phyloP scores from a whole-genome alignment of 2,113 vertebrate species.

The Pollachius pollachius region DNA sequence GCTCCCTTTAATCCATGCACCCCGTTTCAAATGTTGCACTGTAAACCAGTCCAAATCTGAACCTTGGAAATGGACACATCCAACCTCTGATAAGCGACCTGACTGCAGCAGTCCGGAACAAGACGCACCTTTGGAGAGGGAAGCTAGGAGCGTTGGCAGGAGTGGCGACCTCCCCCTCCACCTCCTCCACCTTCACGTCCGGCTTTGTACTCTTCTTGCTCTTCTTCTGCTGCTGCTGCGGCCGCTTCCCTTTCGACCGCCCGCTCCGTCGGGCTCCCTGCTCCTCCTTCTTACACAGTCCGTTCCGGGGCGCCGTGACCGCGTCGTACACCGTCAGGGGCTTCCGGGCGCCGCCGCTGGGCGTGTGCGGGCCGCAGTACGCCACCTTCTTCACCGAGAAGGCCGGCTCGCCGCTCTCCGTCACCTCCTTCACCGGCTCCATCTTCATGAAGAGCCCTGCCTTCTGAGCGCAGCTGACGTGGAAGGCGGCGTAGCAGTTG shows the following conservation, averaged over 20 bases:
- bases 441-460: slow-evolving; percentile 96
- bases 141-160: slow-evolving; percentile 83
- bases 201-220: slow-evolving; percentile 83
- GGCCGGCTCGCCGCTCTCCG: slow-evolving; percentile 70
- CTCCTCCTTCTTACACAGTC: slow-evolving; percentile 80
- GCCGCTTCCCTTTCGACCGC: slow-evolving; percentile 80
- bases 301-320: slow-evolving; percentile 79
- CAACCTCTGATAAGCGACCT: no score
- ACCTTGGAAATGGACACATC: no score
- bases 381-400: slow-evolving; percentile 96
- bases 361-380: slow-evolving; percentile 92
- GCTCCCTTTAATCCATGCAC: no score
- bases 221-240: slow-evolving; percentile 75
- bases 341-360: slow-evolving; percentile 83
- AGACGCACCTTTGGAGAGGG: slow-evolving; percentile 86
- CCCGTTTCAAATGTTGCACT: no score
- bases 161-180: slow-evolving; percentile 70
- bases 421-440: slow-evolving; percentile 88
- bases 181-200: slow-evolving; percentile 30
- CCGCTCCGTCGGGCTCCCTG: slow-evolving; percentile 50
- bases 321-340: slow-evolving; percentile 90
- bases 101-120: no score
- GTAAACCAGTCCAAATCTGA: no score
- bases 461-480: slow-evolving; percentile 94
- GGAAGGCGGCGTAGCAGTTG: slow-evolving; percentile 98